These are phyloP conservation scores for Lepeophtheirus salmonis DNA, from an alignment of 1,140 invertebrate genomes.

Conservation along the genomic window DNA sequence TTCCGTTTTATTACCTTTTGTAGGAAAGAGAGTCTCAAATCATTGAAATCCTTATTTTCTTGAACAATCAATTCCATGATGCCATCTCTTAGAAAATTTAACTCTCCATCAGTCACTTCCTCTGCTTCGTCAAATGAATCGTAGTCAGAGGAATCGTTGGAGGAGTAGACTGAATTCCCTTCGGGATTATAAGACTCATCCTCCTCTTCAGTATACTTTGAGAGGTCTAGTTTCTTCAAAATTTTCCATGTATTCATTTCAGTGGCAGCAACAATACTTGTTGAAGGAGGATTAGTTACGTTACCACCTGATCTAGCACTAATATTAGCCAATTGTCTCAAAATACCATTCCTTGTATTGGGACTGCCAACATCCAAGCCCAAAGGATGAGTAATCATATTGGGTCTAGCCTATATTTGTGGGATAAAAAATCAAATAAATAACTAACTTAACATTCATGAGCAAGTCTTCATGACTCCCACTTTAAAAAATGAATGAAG, in stretches of 20 bases:
- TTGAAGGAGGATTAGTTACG: background rate
- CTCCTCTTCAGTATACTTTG: background rate
- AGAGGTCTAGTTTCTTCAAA: background rate
- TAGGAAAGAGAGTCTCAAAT: background rate
- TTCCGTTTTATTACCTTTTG: background rate
- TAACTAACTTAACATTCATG: too few species aligned
- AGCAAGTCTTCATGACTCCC: too few species aligned
- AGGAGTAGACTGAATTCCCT: background rate
- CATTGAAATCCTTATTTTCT: background rate
- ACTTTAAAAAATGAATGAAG: too few species aligned
- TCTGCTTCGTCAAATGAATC: background rate
- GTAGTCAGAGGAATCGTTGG: background rate
- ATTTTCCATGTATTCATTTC: background rate
- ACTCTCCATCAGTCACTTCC: background rate
- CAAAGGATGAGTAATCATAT: background rate
- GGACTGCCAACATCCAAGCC: background rate
- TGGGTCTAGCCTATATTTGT: background rate
- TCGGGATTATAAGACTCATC: background rate
- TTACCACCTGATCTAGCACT: background rate
- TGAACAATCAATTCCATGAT: background rate
- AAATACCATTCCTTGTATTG: background rate
- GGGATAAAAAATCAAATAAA: too few species aligned
- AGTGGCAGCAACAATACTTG: background rate
- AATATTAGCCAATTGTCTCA: background rate
- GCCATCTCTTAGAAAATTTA: background rate